Base-by-base conservation (phyloP, 2,888 invertebrate species). In the Lamproptera curius region DNA sequence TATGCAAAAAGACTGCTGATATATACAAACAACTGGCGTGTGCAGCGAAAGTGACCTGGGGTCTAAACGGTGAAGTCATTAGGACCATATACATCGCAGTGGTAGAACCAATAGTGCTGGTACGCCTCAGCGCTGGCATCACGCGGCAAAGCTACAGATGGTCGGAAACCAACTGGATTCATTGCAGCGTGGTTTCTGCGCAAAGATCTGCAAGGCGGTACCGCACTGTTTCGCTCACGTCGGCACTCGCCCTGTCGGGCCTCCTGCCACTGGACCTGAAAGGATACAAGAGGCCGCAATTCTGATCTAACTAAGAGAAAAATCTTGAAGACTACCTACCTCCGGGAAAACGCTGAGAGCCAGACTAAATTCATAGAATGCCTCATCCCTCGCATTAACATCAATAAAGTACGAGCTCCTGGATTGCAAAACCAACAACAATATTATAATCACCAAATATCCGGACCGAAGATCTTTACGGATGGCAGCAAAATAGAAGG, bases 401-500 rank as follows among this genome's bases (percentile, higher is more conserved):
- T 23, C 5, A n/a, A 5, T 23, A 13, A 10, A 41, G 5, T 40
- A 20, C 3, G 34, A 16, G 4, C 23, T 37, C 4, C 26, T 51
- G 1, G 42, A 49, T 8, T 11, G n/a, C 20, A 8, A 14, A 42
- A 11, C n/a, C 14, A 42, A n/a, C n/a, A 10, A 37, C 16, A n/a
- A n/a, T n/a, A n/a, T n/a, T n/a, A n/a, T n/a, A 31, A 9, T 15
- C 45, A 16, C 39, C 31, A 37, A 14, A 15, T 6, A 16, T n/a
- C 20, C 33, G 34, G 2, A n/a, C 39, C 39, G 10, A 23, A 43
- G 4, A 42, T 56, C 1, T 59, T 43, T 16, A 57, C 55, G 0
- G n/a, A 59, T 23, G 56, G 56, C 4, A 56, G 57, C 14, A 57
- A 59, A 35, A 45, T 53, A 1, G 53, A 52, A 6, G 52, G 46